Conservation (phyloP, 2,797 vertebrate genomes). For the Artibeus jamaicensis region DNA sequence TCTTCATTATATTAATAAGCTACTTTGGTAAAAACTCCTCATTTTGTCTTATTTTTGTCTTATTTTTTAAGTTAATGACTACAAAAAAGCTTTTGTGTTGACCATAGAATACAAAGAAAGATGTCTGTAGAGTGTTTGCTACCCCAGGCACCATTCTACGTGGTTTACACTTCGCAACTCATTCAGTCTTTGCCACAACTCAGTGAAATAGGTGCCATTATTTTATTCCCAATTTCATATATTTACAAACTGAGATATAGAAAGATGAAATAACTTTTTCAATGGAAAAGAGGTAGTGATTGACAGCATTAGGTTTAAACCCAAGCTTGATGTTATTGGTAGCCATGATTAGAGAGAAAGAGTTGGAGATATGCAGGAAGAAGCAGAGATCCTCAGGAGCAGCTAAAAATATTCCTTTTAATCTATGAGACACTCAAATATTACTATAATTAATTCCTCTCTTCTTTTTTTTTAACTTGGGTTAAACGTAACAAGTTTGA, state of each 20-base stretch:
- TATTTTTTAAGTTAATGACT: not conserved
- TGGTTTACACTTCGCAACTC: not conserved
- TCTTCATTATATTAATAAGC: not conserved
- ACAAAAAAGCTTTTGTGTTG: not conserved
- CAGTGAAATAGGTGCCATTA: not conserved
- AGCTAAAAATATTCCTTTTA: not conserved
- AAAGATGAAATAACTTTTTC: not conserved
- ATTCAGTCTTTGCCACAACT: not conserved
- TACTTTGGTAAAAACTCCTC: not conserved
- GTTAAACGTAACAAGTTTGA: not conserved
- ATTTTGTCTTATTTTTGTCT: too few relatives aligned
- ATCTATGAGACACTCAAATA: not conserved
- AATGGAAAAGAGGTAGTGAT: not conserved
- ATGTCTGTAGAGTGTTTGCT: not conserved
- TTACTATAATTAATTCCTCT: not conserved
- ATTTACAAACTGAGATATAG: not conserved
- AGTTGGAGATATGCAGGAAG: not conserved
- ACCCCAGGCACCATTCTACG: not conserved
- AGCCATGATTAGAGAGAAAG: not conserved
- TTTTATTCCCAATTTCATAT: not conserved
- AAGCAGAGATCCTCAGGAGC: not conserved
- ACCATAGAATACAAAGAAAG: not conserved
- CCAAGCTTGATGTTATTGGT: not conserved
- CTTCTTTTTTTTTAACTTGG: not conserved
- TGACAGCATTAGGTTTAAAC: not conserved